phyloP scores from a whole-genome alignment of 2,888 invertebrate species.

The Scaptomyza flava region DNA sequence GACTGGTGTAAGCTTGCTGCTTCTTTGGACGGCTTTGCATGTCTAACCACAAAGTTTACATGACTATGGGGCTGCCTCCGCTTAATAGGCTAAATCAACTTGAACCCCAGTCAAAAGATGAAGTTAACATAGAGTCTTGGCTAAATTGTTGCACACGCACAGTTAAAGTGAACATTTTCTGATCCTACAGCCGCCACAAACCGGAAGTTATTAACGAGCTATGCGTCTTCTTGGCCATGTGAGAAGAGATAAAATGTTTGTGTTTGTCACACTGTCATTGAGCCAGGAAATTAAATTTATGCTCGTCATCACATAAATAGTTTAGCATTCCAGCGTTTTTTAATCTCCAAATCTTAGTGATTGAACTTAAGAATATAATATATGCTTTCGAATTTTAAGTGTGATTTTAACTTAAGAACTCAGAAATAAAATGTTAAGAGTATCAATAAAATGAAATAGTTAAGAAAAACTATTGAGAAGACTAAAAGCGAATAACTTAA shows the following conservation, averaged over 20 bases:
- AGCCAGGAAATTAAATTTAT: conserved; percentile 56
- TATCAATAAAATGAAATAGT: no score
- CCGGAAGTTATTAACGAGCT: conserved; percentile 71
- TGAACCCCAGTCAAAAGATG: conserved; percentile 49
- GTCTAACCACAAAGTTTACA: conserved; percentile 64
- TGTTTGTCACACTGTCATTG: conserved; percentile 26
- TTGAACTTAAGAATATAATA: no score
- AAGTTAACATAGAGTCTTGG: conserved; percentile 30
- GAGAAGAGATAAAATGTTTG: not conserved
- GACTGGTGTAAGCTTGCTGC: not conserved
- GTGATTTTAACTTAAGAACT: not conserved
- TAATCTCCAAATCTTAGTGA: conserved; percentile 1
- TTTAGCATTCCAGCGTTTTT: conserved; percentile 11
- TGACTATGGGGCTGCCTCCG: conserved; percentile 54
- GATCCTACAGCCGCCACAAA: conserved; percentile 35
- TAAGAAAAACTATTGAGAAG: no score
- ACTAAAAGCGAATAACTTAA: conserved; percentile 1
- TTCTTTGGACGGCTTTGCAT: conserved; percentile 43
- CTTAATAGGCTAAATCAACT: conserved; percentile 76
- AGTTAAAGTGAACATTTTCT: conserved; percentile 58
- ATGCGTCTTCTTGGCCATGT: conserved; percentile 5
- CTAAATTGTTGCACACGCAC: conserved; percentile 61
- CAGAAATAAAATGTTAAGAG: not conserved
- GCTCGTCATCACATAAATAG: conserved; percentile 29
- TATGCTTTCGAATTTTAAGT: no score